Evolutionary conservation across 2,113 vertebrate species (phyloP).

Genomic region (Formicarius rufipectus): DNA sequence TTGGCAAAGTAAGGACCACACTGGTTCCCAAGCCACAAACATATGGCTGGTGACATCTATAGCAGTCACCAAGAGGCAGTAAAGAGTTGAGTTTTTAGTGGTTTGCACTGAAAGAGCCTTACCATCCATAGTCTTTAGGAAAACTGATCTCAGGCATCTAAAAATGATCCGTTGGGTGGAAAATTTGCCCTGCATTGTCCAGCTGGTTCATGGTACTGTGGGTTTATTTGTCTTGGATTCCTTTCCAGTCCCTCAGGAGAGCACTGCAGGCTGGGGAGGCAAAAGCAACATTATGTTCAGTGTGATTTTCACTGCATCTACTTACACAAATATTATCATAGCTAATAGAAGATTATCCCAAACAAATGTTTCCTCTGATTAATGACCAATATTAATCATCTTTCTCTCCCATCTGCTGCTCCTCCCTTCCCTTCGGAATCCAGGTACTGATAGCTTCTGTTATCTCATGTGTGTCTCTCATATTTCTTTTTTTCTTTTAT

Average conservation of each 20-base stretch:
- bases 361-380: constrained; percentile 62
- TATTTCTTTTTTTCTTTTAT: neutral
- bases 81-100: neutral
- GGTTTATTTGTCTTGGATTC: constrained; percentile 33
- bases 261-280: neutral
- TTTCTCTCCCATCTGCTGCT: constrained; percentile 58
- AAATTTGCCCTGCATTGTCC: neutral
- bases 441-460: constrained; percentile 42
- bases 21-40: neutral
- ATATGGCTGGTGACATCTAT: neutral
- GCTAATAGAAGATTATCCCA: constrained; percentile 38
- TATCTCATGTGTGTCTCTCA: constrained; percentile 1
- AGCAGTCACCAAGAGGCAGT: neutral
- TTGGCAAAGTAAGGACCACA: neutral
- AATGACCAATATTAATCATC: constrained; percentile 61
- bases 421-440: constrained; percentile 31
- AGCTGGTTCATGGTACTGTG: neutral
- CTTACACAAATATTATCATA: constrained; percentile 50
- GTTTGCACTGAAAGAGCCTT: neutral
- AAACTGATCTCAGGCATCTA: neutral
- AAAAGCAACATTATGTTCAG: neutral
- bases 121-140: neutral
- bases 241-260: constrained; percentile 9
- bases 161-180: neutral
- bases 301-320: constrained; percentile 48